Conservation (phyloP, 2,797 vertebrate species). For the Rhadinocentrus ornatus region DNA sequence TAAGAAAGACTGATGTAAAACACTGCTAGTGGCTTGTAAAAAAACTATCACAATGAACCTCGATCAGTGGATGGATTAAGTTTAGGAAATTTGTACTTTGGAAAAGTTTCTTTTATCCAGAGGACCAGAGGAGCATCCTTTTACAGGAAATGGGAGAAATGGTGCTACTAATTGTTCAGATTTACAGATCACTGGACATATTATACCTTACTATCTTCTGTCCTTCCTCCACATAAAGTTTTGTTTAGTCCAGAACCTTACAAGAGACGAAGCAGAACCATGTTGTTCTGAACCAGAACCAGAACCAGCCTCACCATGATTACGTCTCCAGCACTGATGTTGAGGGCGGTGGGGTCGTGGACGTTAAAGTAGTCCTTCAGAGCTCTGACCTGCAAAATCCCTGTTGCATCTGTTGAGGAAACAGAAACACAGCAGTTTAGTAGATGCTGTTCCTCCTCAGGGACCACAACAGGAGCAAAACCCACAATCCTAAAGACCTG, state of each 20-base stretch:
- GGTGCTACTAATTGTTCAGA: background rate
- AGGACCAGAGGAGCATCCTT: background rate
- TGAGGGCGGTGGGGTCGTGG: slow-evolving; percentile 96
- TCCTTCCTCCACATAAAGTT: no score
- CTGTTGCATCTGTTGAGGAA: slow-evolving; percentile 88
- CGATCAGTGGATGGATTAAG: no score
- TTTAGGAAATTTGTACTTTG: background rate
- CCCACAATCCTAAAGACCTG: no score
- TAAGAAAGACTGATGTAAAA: background rate
- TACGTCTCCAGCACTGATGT: slow-evolving; percentile 92
- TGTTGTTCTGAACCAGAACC: no score
- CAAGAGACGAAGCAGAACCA: no score
- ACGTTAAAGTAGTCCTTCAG: slow-evolving; percentile 98
- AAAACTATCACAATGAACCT: no score
- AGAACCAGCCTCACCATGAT: slow-evolving; percentile 87
- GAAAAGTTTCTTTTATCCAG: background rate
- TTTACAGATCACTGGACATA: no score
- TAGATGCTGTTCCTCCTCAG: no score
- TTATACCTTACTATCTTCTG: no score
- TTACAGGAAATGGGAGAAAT: background rate
- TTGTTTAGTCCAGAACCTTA: no score
- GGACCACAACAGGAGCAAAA: no score
- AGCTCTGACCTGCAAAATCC: slow-evolving; percentile 94
- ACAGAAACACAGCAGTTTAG: background rate
- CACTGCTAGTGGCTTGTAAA: no score